Conservation (phyloP, 2,797 vertebrate genomes). For the Champsocephalus esox region DNA sequence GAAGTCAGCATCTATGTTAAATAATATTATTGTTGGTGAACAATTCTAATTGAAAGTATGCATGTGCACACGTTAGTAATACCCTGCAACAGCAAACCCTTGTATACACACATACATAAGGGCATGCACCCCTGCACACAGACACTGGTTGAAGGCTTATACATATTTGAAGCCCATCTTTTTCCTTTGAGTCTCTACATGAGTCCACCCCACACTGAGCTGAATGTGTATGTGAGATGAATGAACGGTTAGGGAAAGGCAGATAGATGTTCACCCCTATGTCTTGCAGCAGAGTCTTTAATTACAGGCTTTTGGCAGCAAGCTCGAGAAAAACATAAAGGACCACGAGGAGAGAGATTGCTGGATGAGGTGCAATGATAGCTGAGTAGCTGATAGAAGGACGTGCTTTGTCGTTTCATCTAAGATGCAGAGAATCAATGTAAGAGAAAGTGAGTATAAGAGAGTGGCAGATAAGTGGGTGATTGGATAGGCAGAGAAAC, state of each 20-base stretch:
- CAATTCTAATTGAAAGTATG: slow-evolving; percentile 22
- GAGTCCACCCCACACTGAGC: slow-evolving; percentile 62
- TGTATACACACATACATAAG: slow-evolving; percentile 10
- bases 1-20: slow-evolving; percentile 12
- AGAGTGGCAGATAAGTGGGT: slow-evolving; percentile 51
- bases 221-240: slow-evolving; percentile 56
- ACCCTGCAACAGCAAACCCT: slow-evolving; percentile 7
- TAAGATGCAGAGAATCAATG: slow-evolving; percentile 48
- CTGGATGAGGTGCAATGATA: slow-evolving; percentile 49
- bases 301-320: slow-evolving; percentile 66
- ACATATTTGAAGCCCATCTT: slow-evolving; percentile 65
- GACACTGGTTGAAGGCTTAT: slow-evolving; percentile 27
- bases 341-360: slow-evolving; percentile 25
- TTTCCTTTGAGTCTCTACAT: slow-evolving; percentile 59
- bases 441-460: slow-evolving; percentile 26
- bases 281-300: slow-evolving; percentile 55
- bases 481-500: slow-evolving; percentile 57
- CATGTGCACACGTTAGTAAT: slow-evolving; percentile 3
- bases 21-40: slow-evolving; percentile 28
- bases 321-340: slow-evolving; percentile 55
- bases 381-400: slow-evolving; percentile 29
- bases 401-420: slow-evolving; percentile 45
- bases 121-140: slow-evolving; percentile 2
- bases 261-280: slow-evolving; percentile 54
- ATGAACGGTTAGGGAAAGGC: slow-evolving; percentile 58